These are phyloP conservation scores for Psittacula derbiana DNA, from an alignment of 2,797 vertebrate species.

Conservation along the genomic window DNA sequence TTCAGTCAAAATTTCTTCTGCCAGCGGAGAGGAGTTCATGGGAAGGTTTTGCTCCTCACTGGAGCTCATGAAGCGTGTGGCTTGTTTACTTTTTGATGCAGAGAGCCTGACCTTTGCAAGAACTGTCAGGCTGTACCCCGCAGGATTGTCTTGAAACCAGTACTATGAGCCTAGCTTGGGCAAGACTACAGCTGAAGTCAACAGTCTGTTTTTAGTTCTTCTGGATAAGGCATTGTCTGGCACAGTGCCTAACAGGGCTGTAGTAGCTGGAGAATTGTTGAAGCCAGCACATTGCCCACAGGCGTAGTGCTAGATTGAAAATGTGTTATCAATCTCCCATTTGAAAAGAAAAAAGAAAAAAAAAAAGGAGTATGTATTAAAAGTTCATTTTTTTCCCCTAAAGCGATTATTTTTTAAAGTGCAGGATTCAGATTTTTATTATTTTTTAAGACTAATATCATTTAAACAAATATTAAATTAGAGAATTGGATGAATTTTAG, in stretches of 20 bases:
- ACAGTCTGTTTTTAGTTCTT: neutral
- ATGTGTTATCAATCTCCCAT: neutral
- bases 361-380: neutral
- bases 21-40: neutral
- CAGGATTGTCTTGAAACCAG: neutral
- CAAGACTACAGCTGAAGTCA: neutral
- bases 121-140: neutral
- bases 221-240: neutral
- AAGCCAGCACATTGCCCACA: neutral
- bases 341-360: neutral
- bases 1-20: neutral
- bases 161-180: neutral
- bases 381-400: neutral
- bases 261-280: neutral
- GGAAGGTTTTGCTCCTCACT: neutral
- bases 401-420: neutral
- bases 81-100: neutral
- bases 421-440: neutral
- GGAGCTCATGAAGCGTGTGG: neutral
- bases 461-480: constrained; percentile 10
- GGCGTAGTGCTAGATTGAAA: neutral
- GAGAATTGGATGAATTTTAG: neutral
- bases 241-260: neutral
- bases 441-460: neutral
- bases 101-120: neutral